Conservation (phyloP, 2,113 vertebrate genomes). For the Crotophaga sulcirostris region DNA sequence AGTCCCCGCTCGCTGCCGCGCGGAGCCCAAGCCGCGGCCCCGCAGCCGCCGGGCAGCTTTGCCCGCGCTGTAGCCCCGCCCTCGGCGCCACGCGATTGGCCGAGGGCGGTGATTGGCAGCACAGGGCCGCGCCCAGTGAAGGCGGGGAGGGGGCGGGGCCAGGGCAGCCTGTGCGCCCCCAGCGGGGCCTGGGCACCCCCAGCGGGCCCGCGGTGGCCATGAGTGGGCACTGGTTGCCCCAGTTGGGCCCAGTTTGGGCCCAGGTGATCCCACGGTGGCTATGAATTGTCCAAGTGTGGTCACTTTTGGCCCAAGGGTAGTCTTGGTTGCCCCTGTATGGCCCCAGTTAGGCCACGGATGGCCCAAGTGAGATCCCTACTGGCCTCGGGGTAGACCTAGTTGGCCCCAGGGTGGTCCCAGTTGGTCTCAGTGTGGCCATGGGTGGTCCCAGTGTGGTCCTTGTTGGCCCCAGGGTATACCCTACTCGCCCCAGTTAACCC, state of each 20-base stretch:
- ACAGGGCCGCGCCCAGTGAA: fast-evolving
- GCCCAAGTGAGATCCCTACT: no score
- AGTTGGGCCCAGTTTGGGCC: background rate
- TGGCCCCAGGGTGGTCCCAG: background rate
- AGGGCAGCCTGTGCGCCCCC: no score
- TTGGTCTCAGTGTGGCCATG: background rate
- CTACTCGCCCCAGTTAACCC: no score
- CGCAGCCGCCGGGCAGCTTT: slow-evolving; percentile 34
- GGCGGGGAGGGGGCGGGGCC: background rate
- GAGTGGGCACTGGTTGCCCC: background rate
- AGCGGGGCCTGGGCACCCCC: no score
- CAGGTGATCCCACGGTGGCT: background rate
- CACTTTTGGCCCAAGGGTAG: background rate
- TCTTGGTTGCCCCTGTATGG: background rate
- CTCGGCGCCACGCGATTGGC: background rate
- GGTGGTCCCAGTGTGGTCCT: background rate
- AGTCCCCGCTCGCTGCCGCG: no score
- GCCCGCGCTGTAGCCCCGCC: background rate
- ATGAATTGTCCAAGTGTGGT: fast-evolving
- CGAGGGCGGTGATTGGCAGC: fast-evolving
- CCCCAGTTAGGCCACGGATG: background rate
- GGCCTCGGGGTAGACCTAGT: fast-evolving
- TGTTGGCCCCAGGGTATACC: no score
- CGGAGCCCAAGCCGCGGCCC: background rate
- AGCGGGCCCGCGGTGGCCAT: background rate